These are phyloP conservation scores for Sisyra terminalis DNA, from an alignment of 2,888 invertebrate genomes.

Conservation along the genomic window DNA sequence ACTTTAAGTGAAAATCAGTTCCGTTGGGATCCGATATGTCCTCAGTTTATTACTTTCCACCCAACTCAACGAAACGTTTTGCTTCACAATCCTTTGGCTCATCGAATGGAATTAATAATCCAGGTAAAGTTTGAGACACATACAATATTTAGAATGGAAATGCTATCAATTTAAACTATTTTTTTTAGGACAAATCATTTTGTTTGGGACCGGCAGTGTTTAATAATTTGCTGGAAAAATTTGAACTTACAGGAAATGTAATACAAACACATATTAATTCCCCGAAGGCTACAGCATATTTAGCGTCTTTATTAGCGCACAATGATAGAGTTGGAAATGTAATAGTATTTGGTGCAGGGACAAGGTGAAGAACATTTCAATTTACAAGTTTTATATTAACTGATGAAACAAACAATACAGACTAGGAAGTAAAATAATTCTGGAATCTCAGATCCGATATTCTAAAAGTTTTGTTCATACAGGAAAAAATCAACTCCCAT, in stretches of 20 bases:
- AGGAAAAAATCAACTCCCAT: no score
- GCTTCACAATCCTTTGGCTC: slow-evolving; percentile 36
- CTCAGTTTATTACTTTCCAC: slow-evolving; percentile 35
- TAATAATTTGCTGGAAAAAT: slow-evolving; percentile 45
- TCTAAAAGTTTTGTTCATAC: no score
- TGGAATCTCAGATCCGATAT: no score
- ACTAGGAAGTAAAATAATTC: no score
- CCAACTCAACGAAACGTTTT: slow-evolving; percentile 34
- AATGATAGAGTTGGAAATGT: slow-evolving; percentile 40
- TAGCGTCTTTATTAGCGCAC: slow-evolving; percentile 46
- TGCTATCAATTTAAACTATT: neutral
- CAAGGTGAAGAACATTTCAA: slow-evolving; percentile 15
- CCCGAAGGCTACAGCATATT: slow-evolving; percentile 61
- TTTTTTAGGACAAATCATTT: slow-evolving; percentile 54
- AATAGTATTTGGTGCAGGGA: slow-evolving; percentile 43
- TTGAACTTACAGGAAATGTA: slow-evolving; percentile 52
- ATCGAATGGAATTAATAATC: slow-evolving; percentile 35
- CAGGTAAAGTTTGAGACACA: slow-evolving; percentile 35
- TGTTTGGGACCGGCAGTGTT: slow-evolving; percentile 66
- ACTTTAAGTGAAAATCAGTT: slow-evolving; percentile 17
- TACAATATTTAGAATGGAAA: no score
- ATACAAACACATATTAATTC: slow-evolving; percentile 67
- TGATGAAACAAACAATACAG: no score
- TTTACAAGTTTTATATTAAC: slow-evolving; percentile 1
- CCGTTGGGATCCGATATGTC: slow-evolving; percentile 29